Conservation (phyloP, 2,888 invertebrate species). For the Acronicta leporina region DNA sequence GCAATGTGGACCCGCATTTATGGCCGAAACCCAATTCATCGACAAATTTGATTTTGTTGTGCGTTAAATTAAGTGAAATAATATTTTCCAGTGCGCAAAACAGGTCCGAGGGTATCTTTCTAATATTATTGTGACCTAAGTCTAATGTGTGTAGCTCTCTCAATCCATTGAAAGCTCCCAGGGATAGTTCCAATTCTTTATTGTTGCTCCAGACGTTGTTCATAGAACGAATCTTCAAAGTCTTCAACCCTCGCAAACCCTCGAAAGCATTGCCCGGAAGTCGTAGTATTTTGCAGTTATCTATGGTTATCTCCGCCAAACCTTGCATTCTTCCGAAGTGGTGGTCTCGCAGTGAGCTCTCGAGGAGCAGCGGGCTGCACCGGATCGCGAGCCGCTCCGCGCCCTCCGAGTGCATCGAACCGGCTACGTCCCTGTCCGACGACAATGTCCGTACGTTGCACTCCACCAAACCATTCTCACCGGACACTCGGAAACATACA, state of each 20-base stretch:
- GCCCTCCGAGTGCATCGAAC: conserved; percentile 91
- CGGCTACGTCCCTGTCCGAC: conserved; percentile 91
- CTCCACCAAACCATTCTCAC: conserved; percentile 78
- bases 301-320: conserved; percentile 93
- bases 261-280: conserved; percentile 94
- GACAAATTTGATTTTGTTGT: conserved; percentile 94
- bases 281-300: conserved; percentile 94
- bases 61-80: conserved; percentile 94
- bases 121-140: conserved; percentile 94
- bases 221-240: conserved; percentile 93
- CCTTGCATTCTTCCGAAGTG: conserved; percentile 93
- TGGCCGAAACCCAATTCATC: conserved; percentile 92
- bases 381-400: conserved; percentile 92
- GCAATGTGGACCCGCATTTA: conserved; percentile 91
- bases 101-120: conserved; percentile 93
- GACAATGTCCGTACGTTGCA: conserved; percentile 93
- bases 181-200: conserved; percentile 92
- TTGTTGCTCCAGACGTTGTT: conserved; percentile 93
- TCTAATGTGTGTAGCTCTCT: conserved; percentile 94
- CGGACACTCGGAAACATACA: conserved; percentile 82
- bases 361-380: conserved; percentile 90
- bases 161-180: conserved; percentile 93
- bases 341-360: conserved; percentile 93
- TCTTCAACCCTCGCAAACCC: conserved; percentile 93
- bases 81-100: conserved; percentile 95